These are phyloP conservation scores for Pogoniulus pusillus DNA, from an alignment of 2,797 vertebrate species.

Conservation along the genomic window DNA sequence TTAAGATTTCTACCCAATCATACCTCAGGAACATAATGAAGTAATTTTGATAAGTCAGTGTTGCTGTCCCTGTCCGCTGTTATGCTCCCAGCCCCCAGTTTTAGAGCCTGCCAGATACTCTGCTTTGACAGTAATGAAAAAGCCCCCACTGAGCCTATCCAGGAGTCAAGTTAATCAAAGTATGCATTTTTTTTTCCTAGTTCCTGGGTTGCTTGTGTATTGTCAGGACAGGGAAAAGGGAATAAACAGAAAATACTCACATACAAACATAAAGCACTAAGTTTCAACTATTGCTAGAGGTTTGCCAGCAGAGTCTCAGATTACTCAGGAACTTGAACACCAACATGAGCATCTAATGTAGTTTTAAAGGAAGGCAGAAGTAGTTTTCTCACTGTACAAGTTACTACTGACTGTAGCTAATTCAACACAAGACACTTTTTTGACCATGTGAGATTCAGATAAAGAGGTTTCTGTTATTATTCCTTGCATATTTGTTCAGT, in stretches of 20 bases:
- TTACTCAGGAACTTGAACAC: not conserved
- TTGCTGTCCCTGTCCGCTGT: not conserved
- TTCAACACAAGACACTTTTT: not conserved
- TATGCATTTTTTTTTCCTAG: not conserved
- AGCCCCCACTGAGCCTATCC: not conserved
- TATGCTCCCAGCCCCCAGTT: not conserved
- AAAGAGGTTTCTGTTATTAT: not conserved
- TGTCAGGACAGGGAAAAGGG: not conserved
- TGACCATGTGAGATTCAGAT: not conserved
- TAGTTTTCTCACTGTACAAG: not conserved
- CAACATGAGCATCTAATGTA: not conserved
- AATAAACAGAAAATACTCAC: not conserved
- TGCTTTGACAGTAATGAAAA: not conserved
- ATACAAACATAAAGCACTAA: not conserved
- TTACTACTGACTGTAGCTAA: not conserved
- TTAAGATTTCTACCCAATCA: not conserved
- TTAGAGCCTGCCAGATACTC: not conserved
- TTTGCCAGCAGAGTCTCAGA: not conserved
- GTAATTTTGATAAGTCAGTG: not conserved
- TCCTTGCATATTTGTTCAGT: not conserved
- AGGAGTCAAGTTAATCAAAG: slow-evolving; percentile 2
- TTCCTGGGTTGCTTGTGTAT: not conserved
- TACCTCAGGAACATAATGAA: not conserved
- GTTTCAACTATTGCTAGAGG: not conserved
- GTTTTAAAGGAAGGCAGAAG: not conserved